phyloP scores from a whole-genome alignment of 2,113 vertebrate genomes.

The Mystacornis crossleyi region DNA sequence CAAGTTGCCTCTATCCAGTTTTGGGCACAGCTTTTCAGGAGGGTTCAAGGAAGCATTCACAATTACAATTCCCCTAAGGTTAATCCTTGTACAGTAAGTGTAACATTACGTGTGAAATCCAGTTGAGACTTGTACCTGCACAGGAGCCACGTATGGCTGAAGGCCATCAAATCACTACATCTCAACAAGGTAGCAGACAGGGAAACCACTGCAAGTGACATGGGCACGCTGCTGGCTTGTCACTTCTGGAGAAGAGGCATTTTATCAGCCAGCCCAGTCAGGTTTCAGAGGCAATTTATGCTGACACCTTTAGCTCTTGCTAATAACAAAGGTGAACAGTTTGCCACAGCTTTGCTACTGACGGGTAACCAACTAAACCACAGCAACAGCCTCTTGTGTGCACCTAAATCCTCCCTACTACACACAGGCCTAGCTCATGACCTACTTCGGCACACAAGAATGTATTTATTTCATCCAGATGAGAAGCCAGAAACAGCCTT shows the following conservation, averaged over 20 bases:
- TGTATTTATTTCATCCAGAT: not conserved
- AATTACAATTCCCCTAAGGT: not conserved
- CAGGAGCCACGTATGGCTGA: fast-evolving
- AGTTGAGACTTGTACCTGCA: not conserved
- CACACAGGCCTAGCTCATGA: not conserved
- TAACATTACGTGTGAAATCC: not conserved
- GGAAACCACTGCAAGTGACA: not conserved
- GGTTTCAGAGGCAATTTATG: not conserved
- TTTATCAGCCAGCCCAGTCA: not conserved
- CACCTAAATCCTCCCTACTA: not conserved
- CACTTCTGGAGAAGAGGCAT: not conserved
- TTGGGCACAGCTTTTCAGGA: not conserved
- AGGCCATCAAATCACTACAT: not conserved
- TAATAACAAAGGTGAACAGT: not conserved
- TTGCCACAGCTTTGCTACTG: not conserved
- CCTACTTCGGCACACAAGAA: not conserved
- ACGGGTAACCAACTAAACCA: not conserved
- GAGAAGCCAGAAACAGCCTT: not conserved
- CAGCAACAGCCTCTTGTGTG: not conserved
- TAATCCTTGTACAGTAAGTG: not conserved
- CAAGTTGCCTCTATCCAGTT: not conserved
- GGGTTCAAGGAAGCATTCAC: not conserved
- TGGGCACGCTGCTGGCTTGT: not conserved
- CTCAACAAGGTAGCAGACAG: not conserved
- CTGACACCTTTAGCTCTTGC: not conserved